Conservation (phyloP, 2,888 invertebrate genomes). For the Pristionchus exspectatus region DNA sequence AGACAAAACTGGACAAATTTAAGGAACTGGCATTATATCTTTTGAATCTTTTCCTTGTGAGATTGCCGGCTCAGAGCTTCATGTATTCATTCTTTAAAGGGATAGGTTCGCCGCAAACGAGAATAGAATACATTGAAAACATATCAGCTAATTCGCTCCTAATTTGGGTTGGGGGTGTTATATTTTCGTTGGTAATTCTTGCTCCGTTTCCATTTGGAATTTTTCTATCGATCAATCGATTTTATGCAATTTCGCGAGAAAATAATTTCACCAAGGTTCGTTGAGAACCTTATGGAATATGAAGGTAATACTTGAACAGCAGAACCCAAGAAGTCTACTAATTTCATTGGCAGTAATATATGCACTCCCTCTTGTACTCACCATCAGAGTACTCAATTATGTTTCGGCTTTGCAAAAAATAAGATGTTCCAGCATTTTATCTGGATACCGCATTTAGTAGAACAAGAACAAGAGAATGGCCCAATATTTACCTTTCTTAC, state of each 20-base stretch:
- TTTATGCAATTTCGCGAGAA: not conserved
- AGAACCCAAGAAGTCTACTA: not conserved
- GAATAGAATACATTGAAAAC: not conserved
- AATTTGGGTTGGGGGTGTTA: not conserved
- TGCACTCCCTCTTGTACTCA: not conserved
- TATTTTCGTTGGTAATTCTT: not conserved
- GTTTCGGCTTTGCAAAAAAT: not conserved
- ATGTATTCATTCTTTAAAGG: not conserved
- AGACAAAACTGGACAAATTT: not conserved
- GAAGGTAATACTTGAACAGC: too few relatives aligned
- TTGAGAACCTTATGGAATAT: not conserved
- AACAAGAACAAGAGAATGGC: not conserved
- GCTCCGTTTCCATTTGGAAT: slow-evolving; percentile 6
- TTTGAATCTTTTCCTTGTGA: not conserved
- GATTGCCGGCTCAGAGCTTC: not conserved
- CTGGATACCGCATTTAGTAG: not conserved
- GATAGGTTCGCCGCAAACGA: not conserved
- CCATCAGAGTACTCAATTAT: not conserved
- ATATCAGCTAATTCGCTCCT: not conserved
- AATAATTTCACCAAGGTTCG: not conserved
- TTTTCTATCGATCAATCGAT: not conserved
- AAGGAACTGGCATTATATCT: not conserved
- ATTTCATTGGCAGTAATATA: not conserved
- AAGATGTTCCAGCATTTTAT: not conserved
- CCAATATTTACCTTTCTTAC: not conserved